Evolutionary conservation across 2,113 vertebrate species (phyloP).

Genomic region (Varanus komodoensis): DNA sequence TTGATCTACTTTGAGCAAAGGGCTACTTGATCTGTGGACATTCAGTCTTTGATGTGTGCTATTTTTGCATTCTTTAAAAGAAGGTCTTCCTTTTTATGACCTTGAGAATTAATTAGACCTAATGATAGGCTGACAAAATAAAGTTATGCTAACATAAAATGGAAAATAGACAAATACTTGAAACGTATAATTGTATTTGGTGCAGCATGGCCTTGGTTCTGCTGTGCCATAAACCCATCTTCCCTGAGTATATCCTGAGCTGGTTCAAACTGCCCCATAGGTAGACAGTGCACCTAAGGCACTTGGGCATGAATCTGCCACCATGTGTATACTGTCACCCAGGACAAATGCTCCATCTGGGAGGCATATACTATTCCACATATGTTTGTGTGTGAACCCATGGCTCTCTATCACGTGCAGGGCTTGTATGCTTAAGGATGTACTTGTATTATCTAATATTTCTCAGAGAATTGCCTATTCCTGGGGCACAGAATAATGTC

Average conservation of each 20-base stretch:
- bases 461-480: background rate
- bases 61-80: background rate
- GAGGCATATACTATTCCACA: too few species aligned
- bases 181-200: background rate
- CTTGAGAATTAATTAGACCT: background rate
- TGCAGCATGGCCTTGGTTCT: too few species aligned
- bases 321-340: background rate
- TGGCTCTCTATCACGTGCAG: too few species aligned
- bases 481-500: background rate
- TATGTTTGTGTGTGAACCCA: background rate
- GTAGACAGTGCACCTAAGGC: background rate
- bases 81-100: background rate
- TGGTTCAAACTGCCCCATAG: background rate
- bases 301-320: background rate
- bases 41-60: background rate
- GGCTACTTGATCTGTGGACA: background rate
- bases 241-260: background rate
- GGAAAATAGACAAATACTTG: conserved; percentile 1
- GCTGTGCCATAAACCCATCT: background rate
- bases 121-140: background rate
- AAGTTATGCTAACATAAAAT: background rate
- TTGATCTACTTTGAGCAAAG: background rate
- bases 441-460: background rate
- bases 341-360: background rate
- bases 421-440: background rate